Conservation (phyloP, 2,797 vertebrate genomes). For the Helarctos malayanus region DNA sequence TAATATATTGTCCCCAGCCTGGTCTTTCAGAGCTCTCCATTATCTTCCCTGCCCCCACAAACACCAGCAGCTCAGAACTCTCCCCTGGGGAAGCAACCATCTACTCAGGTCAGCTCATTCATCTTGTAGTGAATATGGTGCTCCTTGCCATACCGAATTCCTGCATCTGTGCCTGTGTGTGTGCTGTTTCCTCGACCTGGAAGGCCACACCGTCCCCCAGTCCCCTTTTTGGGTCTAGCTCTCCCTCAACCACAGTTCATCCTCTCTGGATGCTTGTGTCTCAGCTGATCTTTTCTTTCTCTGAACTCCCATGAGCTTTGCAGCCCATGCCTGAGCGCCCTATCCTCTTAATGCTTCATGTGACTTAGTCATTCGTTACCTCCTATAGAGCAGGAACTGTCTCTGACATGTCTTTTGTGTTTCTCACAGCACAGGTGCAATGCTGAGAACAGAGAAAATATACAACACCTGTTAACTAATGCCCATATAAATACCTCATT, state of each 20-base stretch:
- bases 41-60: not conserved
- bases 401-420: not conserved
- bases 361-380: not conserved
- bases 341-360: not conserved
- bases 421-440: not conserved
- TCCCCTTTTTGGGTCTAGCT: not conserved
- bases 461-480: not conserved
- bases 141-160: not conserved
- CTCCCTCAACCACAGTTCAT: not conserved
- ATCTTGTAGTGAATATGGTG: rapidly evolving
- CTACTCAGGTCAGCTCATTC: not conserved
- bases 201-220: not conserved
- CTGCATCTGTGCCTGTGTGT: not conserved
- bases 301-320: not conserved
- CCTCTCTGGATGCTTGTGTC: not conserved
- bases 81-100: not conserved
- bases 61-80: not conserved
- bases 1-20: not conserved
- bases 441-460: not conserved
- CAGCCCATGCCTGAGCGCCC: too few relatives aligned
- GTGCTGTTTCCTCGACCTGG: not conserved
- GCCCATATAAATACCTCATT: not conserved
- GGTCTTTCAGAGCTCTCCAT: not conserved
- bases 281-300: not conserved
- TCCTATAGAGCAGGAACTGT: not conserved